Percentiles rank a stretch among this genome's conserved stretches.
Evolutionary conservation across 2,797 vertebrate genomes (phyloP).

Genomic region (Trichosurus vulpecula): DNA sequence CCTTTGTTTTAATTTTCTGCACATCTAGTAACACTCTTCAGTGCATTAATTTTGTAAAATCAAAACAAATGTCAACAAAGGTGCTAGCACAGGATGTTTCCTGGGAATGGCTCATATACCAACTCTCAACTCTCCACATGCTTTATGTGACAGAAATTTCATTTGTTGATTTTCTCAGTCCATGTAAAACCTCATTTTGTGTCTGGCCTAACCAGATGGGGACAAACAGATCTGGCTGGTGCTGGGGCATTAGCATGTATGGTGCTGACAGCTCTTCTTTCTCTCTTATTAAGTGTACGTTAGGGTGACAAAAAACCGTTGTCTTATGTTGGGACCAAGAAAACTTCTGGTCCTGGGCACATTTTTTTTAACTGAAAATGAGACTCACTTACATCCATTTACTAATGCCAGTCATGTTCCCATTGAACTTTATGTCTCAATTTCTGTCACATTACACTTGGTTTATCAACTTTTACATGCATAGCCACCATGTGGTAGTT

Average conservation of each 20-base stretch:
- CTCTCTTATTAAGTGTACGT: slow-evolving; percentile 67
- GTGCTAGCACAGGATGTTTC: slow-evolving; percentile 13
- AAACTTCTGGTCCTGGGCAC: neutral
- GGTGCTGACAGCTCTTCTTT: slow-evolving; percentile 66
- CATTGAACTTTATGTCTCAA: neutral
- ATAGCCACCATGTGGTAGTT: neutral
- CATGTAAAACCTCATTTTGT: slow-evolving; percentile 46
- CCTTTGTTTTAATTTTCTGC: slow-evolving; percentile 35
- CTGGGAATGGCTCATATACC: neutral
- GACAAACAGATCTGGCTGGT: slow-evolving; percentile 65
- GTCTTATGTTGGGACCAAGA: slow-evolving; percentile 11
- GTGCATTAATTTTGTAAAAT: slow-evolving; percentile 35
- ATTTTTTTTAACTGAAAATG: slow-evolving; percentile 46
- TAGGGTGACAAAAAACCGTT: slow-evolving; percentile 22
- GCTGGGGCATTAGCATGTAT: slow-evolving; percentile 52
- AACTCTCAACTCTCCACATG: neutral
- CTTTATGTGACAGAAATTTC: neutral
- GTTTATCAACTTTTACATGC: slow-evolving; percentile 11
- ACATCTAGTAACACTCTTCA: neutral
- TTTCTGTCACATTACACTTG: neutral
- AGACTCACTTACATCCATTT: neutral
- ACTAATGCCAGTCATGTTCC: neutral
- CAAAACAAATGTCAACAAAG: neutral
- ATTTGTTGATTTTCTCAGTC: slow-evolving; percentile 57
- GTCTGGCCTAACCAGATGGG: slow-evolving; percentile 58